Evolutionary conservation across 2,888 invertebrate species (phyloP).

Genomic region (Andrena fulva): DNA sequence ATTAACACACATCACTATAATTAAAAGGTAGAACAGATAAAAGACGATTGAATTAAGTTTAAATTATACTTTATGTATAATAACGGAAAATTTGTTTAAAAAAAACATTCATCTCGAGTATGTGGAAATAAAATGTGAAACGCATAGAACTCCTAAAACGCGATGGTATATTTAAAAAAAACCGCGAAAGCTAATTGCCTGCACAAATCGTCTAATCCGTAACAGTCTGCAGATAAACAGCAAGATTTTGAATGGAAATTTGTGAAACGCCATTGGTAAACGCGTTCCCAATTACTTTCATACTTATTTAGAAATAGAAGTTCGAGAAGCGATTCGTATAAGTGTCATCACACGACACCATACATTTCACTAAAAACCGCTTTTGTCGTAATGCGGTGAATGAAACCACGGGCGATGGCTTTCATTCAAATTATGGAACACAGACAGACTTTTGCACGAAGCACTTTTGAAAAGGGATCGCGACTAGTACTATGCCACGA

Average conservation of each 20-base stretch:
- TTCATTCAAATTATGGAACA: conserved; percentile 26
- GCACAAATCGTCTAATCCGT: background rate
- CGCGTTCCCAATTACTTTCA: background rate
- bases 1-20: too few species aligned
- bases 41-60: too few species aligned
- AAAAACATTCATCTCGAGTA: too few species aligned
- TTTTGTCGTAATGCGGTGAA: background rate
- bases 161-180: conserved; percentile 5
- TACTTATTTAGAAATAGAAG: background rate
- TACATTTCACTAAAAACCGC: background rate
- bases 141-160: background rate
- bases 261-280: background rate
- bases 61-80: too few species aligned
- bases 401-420: conserved; percentile 3
- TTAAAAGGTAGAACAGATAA: too few species aligned
- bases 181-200: conserved; percentile 30
- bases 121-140: too few species aligned
- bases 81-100: too few species aligned
- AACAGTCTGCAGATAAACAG: too few species aligned
- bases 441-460: background rate
- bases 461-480: background rate
- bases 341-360: background rate
- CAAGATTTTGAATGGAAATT: background rate
- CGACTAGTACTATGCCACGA: background rate
- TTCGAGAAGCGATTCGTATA: background rate